phyloP scores from a whole-genome alignment of 2,888 invertebrate genomes.

The Cephus nigrinus region DNA sequence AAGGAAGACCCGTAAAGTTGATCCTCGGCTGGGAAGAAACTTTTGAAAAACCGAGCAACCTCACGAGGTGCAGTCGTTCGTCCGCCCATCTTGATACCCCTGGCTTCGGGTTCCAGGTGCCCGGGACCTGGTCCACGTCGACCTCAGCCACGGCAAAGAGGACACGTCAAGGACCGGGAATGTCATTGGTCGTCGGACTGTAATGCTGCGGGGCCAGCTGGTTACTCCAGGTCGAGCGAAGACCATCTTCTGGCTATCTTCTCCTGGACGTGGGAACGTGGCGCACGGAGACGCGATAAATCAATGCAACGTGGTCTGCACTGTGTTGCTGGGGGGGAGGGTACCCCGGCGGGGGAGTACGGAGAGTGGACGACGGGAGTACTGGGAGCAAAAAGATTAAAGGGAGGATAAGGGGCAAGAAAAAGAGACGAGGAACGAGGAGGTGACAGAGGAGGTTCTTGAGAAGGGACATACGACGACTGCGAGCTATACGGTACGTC shows the following conservation, averaged over 20 bases:
- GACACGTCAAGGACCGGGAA: too few relatives aligned
- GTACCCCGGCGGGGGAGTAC: not conserved
- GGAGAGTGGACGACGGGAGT: not conserved
- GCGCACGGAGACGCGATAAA: constrained; percentile 4
- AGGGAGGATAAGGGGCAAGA: constrained; percentile 5
- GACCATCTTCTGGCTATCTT: not conserved
- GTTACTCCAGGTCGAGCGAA: not conserved
- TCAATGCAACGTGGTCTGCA: constrained; percentile 5
- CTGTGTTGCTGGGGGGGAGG: not conserved
- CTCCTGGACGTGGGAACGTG: not conserved
- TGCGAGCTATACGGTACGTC: not conserved
- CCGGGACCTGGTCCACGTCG: not conserved
- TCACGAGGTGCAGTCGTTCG: not conserved
- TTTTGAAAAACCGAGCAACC: not conserved
- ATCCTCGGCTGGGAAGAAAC: not conserved
- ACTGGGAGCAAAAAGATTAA: not conserved
- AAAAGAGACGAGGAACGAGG: constrained; percentile 1
- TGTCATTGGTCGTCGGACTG: not conserved
- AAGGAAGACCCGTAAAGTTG: not conserved
- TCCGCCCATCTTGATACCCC: not conserved
- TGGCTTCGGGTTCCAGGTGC: not conserved
- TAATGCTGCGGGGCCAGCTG: not conserved
- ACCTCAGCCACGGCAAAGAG: not conserved
- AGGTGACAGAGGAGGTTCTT: constrained; percentile 6
- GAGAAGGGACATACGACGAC: not conserved